These are phyloP conservation scores for Campoplex capitator DNA, from an alignment of 2,888 invertebrate genomes.

Conservation along the genomic window DNA sequence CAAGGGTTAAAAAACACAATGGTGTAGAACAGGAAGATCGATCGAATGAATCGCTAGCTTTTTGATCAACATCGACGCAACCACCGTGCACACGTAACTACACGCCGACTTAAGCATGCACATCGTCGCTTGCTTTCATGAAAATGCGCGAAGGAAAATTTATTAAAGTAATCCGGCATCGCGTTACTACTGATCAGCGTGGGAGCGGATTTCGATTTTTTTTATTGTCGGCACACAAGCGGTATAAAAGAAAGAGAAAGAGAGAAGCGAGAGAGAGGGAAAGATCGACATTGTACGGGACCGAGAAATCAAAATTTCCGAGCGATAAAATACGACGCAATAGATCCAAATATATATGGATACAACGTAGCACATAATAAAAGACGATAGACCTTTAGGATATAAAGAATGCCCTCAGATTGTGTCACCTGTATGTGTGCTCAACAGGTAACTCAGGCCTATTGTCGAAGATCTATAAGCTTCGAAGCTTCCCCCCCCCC, in stretches of 20 bases:
- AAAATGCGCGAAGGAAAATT: slow-evolving; percentile 74
- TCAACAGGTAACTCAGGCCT: slow-evolving; percentile 82
- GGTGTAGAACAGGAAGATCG: slow-evolving; percentile 41
- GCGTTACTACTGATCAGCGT: slow-evolving; percentile 84
- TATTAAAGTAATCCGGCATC: slow-evolving; percentile 82
- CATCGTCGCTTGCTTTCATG: slow-evolving; percentile 30
- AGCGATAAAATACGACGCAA: slow-evolving; percentile 82
- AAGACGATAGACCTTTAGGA: slow-evolving; percentile 50
- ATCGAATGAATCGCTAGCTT: slow-evolving; percentile 43
- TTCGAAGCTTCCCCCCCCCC: slow-evolving; percentile 21
- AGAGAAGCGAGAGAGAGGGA: neutral
- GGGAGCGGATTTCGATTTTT: slow-evolving; percentile 80
- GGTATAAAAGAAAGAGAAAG: slow-evolving; percentile 58
- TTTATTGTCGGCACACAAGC: slow-evolving; percentile 71
- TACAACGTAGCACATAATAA: slow-evolving; percentile 75
- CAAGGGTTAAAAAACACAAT: slow-evolving; percentile 39
- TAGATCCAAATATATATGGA: slow-evolving; percentile 53
- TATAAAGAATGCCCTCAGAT: slow-evolving; percentile 64
- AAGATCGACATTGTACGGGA: slow-evolving; percentile 42
- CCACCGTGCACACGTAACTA: slow-evolving; percentile 4
- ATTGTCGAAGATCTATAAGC: slow-evolving; percentile 75
- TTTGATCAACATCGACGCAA: slow-evolving; percentile 31
- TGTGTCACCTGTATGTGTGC: slow-evolving; percentile 83
- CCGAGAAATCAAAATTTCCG: slow-evolving; percentile 82
- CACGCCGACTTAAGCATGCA: neutral